Percentiles rank a stretch among this genome's conserved stretches.
phyloP scores from a whole-genome alignment of 2,113 vertebrate genomes.

The Bubo scandiacus region DNA sequence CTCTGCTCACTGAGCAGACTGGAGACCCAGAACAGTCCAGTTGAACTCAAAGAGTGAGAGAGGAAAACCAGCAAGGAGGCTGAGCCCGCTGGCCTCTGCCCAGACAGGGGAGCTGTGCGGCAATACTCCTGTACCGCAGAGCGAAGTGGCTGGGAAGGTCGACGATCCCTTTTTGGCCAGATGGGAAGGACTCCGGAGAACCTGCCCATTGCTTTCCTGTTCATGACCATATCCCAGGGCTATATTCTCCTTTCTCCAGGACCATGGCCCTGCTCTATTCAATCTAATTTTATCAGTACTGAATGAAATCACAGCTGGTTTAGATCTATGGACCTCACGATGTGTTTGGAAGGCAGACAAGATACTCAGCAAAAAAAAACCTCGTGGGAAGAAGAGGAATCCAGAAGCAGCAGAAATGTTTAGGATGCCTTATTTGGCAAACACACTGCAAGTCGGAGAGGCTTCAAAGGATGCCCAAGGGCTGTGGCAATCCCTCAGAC shows the following conservation, averaged over 20 bases:
- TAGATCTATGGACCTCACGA: constrained; percentile 22
- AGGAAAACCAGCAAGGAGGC: not conserved
- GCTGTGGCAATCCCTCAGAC: not conserved
- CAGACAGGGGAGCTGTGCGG: no score
- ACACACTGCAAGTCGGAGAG: not conserved
- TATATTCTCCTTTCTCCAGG: not conserved
- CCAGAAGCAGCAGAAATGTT: constrained; percentile 6
- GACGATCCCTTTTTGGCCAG: fast-evolving
- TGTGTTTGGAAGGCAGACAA: constrained; percentile 53
- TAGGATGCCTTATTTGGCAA: constrained; percentile 50
- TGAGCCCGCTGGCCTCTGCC: not conserved
- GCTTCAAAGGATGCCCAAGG: not conserved
- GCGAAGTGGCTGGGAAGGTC: not conserved
- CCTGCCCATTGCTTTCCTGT: not conserved
- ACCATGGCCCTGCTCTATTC: not conserved
- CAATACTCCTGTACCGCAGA: not conserved
- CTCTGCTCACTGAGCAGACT: not conserved
- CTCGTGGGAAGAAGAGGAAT: not conserved
- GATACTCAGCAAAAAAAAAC: not conserved
- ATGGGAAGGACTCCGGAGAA: not conserved
- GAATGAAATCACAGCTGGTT: constrained; percentile 49
- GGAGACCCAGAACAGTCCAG: not conserved
- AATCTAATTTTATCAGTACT: not conserved
- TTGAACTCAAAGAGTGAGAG: not conserved
- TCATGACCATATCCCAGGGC: not conserved